Conservation (phyloP, 2,797 vertebrate species). For the Aselliscus stoliczkanus region DNA sequence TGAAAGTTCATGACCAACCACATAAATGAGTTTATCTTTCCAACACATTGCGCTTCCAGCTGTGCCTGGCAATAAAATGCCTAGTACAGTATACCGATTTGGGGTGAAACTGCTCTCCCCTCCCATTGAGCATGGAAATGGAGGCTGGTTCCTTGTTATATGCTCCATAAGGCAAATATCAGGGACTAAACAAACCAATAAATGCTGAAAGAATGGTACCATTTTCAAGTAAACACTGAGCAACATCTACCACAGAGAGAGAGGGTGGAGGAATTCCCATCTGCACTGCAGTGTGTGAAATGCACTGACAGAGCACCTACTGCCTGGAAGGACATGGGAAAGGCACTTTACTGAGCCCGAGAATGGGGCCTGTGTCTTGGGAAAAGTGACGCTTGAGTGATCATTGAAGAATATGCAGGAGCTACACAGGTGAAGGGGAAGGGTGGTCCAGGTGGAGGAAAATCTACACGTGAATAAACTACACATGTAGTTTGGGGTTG, state of each 20-base stretch:
- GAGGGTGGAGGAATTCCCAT: background rate
- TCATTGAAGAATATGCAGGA: background rate
- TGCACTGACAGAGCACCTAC: background rate
- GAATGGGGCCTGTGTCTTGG: background rate
- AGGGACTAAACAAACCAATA: background rate
- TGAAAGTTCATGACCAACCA: background rate
- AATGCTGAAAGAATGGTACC: background rate
- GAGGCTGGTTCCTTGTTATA: background rate
- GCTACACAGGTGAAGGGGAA: background rate
- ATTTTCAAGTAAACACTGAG: background rate
- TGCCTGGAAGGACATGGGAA: background rate
- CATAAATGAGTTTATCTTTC: background rate
- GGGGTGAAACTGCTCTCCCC: background rate
- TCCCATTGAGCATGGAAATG: background rate
- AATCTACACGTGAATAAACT: background rate
- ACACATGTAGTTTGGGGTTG: too few species aligned
- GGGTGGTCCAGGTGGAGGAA: background rate
- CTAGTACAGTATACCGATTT: rapidly evolving
- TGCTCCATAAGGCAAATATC: background rate
- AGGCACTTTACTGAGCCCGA: background rate
- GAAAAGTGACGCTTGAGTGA: background rate
- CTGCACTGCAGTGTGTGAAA: background rate
- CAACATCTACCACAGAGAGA: background rate
- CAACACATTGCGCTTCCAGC: background rate
- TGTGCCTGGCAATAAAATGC: background rate